Percentiles rank a stretch among this genome's conserved stretches.
Evolutionary conservation across 1,140 invertebrate species (phyloP).

Genomic region (Arctopsyche grandis): DNA sequence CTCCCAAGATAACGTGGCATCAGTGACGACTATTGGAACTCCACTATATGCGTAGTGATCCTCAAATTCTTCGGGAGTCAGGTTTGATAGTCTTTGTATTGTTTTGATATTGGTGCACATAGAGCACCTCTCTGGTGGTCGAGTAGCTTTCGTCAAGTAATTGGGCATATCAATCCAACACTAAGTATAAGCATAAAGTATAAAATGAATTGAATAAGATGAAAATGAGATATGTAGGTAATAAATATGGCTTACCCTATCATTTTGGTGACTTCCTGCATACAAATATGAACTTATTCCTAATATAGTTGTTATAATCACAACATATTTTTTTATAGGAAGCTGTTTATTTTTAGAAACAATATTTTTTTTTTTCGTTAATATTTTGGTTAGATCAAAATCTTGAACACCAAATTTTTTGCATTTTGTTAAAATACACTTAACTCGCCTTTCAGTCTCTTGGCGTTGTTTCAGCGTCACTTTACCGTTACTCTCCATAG

Average conservation of each 20-base stretch:
- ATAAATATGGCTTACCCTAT: background rate
- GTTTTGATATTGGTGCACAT: slow-evolving; percentile 74
- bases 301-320: background rate
- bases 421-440: slow-evolving; percentile 44
- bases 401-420: slow-evolving; percentile 43
- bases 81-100: slow-evolving; percentile 72
- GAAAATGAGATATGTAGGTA: background rate
- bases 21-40: slow-evolving; percentile 84
- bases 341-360: background rate
- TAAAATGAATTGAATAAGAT: background rate
- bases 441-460: slow-evolving; percentile 45
- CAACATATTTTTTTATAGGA: background rate
- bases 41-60: slow-evolving; percentile 79
- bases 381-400: slow-evolving; percentile 33
- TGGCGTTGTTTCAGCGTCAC: slow-evolving; percentile 38
- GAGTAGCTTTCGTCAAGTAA: slow-evolving; percentile 70
- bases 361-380: background rate
- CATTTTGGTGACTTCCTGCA: background rate
- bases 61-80: slow-evolving; percentile 76
- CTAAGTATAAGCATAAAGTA: slow-evolving; percentile 23
- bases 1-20: slow-evolving; percentile 82
- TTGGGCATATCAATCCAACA: slow-evolving; percentile 72
- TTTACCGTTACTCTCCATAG: slow-evolving; percentile 29
- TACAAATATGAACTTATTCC: background rate
- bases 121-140: slow-evolving; percentile 79